Evolutionary conservation across 2,888 invertebrate genomes (phyloP).

Genomic region (Sarcophaga caerulescens): DNA sequence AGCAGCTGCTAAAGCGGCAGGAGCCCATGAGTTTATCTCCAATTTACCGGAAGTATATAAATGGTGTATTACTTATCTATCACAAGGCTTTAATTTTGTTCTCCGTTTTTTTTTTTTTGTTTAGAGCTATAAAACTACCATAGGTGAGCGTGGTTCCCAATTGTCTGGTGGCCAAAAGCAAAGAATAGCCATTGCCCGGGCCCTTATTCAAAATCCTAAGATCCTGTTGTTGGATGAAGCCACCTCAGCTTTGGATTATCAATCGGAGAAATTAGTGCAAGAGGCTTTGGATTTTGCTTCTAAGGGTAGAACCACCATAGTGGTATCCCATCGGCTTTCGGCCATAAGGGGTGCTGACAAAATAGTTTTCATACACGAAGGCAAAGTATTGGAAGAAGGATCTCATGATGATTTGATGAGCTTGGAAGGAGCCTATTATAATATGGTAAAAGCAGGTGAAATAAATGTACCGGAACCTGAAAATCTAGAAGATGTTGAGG

Average conservation of each 20-base stretch:
- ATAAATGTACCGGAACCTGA: slow-evolving; percentile 74
- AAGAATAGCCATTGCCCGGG: slow-evolving; percentile 92
- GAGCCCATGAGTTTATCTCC: slow-evolving; percentile 89
- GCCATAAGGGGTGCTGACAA: slow-evolving; percentile 88
- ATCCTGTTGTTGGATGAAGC: slow-evolving; percentile 91
- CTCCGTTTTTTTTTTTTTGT: background rate
- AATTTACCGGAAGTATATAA: slow-evolving; percentile 86
- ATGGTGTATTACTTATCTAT: background rate
- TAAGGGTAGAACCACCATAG: slow-evolving; percentile 87
- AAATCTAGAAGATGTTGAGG: slow-evolving; percentile 72
- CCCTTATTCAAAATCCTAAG: slow-evolving; percentile 88
- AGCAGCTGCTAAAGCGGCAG: slow-evolving; percentile 87
- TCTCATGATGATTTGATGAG: slow-evolving; percentile 87
- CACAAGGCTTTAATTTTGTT: background rate
- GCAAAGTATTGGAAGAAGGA: slow-evolving; percentile 87
- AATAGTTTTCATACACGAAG: slow-evolving; percentile 87
- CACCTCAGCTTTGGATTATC: slow-evolving; percentile 91
- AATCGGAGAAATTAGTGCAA: slow-evolving; percentile 91
- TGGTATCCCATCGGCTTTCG: slow-evolving; percentile 88
- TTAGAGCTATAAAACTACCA: slow-evolving; percentile 89
- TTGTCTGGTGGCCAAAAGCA: slow-evolving; percentile 93
- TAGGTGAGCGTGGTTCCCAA: slow-evolving; percentile 91
- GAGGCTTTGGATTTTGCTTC: slow-evolving; percentile 89
- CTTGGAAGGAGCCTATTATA: slow-evolving; percentile 85
- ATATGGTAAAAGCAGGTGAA: slow-evolving; percentile 83